phyloP scores from a whole-genome alignment of 2,888 invertebrate genomes.

The Allygus modestus region DNA sequence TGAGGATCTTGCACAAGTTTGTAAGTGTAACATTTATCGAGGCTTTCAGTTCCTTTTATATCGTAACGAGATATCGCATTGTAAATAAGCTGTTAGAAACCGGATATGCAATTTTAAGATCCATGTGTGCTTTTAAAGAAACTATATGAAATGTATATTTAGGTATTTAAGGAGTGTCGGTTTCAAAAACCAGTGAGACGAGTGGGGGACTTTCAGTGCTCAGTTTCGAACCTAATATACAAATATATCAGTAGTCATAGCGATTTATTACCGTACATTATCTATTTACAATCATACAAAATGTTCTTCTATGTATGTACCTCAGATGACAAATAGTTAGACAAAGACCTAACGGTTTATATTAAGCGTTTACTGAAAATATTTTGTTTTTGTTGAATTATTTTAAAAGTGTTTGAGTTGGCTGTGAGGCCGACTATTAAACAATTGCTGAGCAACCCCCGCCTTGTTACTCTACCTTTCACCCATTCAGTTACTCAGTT shows the following conservation, averaged over 20 bases:
- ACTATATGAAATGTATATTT: conserved; percentile 50
- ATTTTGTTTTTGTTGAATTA: conserved; percentile 56
- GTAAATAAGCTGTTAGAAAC: conserved; percentile 54
- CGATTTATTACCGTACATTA: conserved; percentile 56
- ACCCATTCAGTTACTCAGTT: too few relatives aligned
- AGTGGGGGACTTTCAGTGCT: conserved; percentile 19
- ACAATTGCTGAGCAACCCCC: conserved; percentile 43
- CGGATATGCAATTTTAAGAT: conserved; percentile 27
- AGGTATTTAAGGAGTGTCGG: conserved; percentile 45
- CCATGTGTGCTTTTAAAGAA: conserved; percentile 54
- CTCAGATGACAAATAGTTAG: conserved; percentile 43
- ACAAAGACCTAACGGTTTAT: conserved; percentile 46
- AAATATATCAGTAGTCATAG: conserved; percentile 62
- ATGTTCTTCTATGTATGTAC: conserved; percentile 55
- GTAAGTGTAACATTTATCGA: conserved; percentile 24
- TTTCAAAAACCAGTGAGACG: conserved; percentile 54
- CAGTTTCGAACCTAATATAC: conserved; percentile 49
- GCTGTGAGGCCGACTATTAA: conserved; percentile 51
- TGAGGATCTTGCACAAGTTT: conserved; percentile 2
- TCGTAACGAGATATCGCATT: conserved; percentile 39
- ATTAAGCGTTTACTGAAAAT: conserved; percentile 45
- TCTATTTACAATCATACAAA: conserved; percentile 51
- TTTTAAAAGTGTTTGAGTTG: conserved; percentile 37
- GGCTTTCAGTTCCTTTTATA: conserved; percentile 60
- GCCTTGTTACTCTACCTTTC: not conserved